Percentiles rank a stretch among this genome's conserved stretches.
Conservation (phyloP, 2,888 invertebrate species). For the Unio delphinus region DNA sequence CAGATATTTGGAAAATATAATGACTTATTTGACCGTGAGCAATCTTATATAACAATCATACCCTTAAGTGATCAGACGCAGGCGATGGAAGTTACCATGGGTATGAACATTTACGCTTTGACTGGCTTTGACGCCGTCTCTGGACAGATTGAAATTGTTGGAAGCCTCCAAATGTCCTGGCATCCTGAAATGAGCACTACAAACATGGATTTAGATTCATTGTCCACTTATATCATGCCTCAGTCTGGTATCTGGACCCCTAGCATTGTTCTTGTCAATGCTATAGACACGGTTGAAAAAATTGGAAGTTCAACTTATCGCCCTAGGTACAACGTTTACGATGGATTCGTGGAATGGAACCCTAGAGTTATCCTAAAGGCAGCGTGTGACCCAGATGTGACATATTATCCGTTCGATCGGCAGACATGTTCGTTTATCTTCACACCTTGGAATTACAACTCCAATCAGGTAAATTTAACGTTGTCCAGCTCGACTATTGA, state of each 20-base stretch:
- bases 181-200: constrained; percentile 8
- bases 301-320: constrained; percentile 25
- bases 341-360: constrained; percentile 16
- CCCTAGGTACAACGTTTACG: constrained; percentile 11
- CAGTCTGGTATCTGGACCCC: constrained; percentile 26
- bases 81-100: constrained; percentile 11
- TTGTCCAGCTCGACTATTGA: constrained; percentile 12
- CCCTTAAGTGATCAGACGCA: constrained; percentile 9
- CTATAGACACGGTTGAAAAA: constrained; percentile 19
- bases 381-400: constrained; percentile 29
- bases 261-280: constrained; percentile 23
- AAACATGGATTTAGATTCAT: constrained; percentile 1
- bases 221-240: constrained; percentile 12
- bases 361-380: constrained; percentile 26
- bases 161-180: constrained; percentile 25
- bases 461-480: constrained; percentile 3
- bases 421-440: constrained; percentile 24
- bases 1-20: too few relatives aligned
- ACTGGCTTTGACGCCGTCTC: constrained; percentile 25
- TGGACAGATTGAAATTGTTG: constrained; percentile 23
- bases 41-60: constrained; percentile 11
- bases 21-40: not conserved
- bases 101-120: constrained; percentile 15
- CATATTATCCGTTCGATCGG: constrained; percentile 30
- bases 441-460: constrained; percentile 16